Conservation (phyloP, 1,140 invertebrate genomes). For the Musca vetustissima region DNA sequence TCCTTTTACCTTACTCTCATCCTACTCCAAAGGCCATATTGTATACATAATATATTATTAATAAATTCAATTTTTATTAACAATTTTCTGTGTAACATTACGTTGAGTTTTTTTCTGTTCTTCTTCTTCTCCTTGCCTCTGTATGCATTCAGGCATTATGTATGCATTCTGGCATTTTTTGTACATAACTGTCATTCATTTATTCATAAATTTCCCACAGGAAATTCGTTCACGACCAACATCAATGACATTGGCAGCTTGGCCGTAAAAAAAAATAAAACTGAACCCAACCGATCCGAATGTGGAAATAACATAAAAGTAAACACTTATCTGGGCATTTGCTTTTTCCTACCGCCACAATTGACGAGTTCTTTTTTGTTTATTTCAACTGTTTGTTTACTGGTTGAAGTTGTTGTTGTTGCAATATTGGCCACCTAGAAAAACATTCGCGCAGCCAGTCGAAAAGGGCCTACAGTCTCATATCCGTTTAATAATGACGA, state of each 20-base stretch:
- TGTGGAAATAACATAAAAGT: conserved; percentile 3
- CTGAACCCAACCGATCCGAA: background rate
- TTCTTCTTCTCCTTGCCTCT: background rate
- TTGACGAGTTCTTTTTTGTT: too few relatives aligned
- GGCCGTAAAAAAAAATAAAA: background rate
- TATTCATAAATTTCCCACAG: conserved; percentile 19
- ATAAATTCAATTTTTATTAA: background rate
- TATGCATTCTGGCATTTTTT: too few relatives aligned
- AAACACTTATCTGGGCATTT: conserved; percentile 9
- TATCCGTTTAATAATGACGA: conserved; percentile 31
- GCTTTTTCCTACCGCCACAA: too few relatives aligned
- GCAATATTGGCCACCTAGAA: too few relatives aligned
- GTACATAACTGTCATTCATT: conserved; percentile 3
- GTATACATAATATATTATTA: background rate
- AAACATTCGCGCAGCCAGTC: too few relatives aligned
- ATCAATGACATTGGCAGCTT: conserved; percentile 1
- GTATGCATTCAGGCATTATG: too few relatives aligned
- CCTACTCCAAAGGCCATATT: background rate
- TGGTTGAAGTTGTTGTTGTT: too few relatives aligned
- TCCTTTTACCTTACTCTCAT: too few relatives aligned
- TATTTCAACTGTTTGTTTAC: too few relatives aligned
- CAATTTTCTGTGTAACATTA: background rate
- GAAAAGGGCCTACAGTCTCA: conserved; percentile 26
- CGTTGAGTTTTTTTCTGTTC: background rate
- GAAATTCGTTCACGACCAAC: conserved; percentile 9